Percentiles rank a stretch among this genome's conserved stretches.
phyloP scores from a whole-genome alignment of 2,797 vertebrate genomes.

The Enoplosus armatus region DNA sequence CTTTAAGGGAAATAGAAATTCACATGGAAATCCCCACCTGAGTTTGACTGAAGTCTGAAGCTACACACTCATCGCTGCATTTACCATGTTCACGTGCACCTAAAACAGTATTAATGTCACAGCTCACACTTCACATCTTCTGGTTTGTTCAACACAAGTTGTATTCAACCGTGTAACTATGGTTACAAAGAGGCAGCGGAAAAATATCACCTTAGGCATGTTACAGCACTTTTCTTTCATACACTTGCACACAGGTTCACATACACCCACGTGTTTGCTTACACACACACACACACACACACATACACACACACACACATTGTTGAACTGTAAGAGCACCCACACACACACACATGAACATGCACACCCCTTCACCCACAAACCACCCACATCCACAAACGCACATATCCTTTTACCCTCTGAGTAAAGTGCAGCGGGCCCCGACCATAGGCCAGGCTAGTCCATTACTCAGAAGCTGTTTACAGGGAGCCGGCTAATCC shows the following conservation, averaged over 20 bases:
- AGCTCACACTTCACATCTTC: constrained; percentile 7
- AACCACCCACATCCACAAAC: constrained; percentile 3
- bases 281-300: constrained; percentile 6
- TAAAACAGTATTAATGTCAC: background rate
- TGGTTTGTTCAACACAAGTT: constrained; percentile 9
- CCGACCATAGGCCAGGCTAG: constrained; percentile 54
- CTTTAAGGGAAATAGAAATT: background rate
- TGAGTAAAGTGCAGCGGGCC: constrained; percentile 54
- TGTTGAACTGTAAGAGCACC: no score
- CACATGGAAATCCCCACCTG: no score
- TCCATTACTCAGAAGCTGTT: constrained; percentile 74
- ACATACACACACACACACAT: constrained; percentile 18
- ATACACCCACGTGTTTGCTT: constrained; percentile 26
- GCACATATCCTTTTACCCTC: constrained; percentile 28
- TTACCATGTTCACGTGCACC: background rate
- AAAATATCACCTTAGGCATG: constrained; percentile 44
- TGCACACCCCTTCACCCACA: background rate
- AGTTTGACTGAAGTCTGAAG: background rate
- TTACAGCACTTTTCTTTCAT: constrained; percentile 36
- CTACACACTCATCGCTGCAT: background rate
- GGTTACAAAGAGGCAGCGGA: constrained; percentile 55
- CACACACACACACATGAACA: background rate
- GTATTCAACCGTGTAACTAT: constrained; percentile 49
- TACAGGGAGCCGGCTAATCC: constrained; percentile 57
- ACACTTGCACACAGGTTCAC: constrained; percentile 19